Evolutionary conservation across 1,140 invertebrate genomes (phyloP), one percentile per base, ranked within the genome.

Genomic region (Neelides sp.): DNA sequence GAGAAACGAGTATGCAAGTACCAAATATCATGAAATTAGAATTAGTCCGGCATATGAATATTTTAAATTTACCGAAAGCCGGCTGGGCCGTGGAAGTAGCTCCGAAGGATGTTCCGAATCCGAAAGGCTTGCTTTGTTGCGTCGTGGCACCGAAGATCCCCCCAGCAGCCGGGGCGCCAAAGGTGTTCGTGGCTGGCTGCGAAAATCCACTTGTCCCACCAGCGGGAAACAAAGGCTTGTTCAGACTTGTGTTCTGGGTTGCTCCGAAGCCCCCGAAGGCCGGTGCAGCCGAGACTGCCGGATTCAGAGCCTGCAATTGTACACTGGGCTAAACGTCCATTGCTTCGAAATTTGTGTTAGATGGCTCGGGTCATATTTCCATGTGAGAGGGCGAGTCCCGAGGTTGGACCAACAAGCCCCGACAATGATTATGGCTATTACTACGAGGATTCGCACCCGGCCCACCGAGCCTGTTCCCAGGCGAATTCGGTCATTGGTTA

Each of bases 71-170:
- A 23, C 73, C 70, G 47, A 74, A 66, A 4, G 62, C 48, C 26
- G 48, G 74, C 0, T 72, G 73, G 4, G 75, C 73, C 1, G 73
- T 66, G 30, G 73, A 65, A n/a, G 71, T 69, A 2, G 73, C 77
- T 62, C 80, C 73, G 35, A 62, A 32, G 70, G 66, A 13, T 66
- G 48, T 50, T 4, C 22, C 24, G 36, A 47, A 47, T 4, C 20
- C 7, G 36, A 48, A 48, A 2, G 47, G 47, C 15, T 48, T 48
- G 10, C 22, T 3, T 36, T 47, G 47, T 40, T 48, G 47, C n/a
- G 30, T 34, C 23, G 12, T 7, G 19, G 19, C 12, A 7, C 36
- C 36, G 19, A 39, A 39, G 5, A 39, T 7, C 5, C 36, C 15
- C 10, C 15, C 15, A 39, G 62, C 56, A 15, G 64, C 56, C 7